These are phyloP conservation scores for Drosophila conformis DNA, from an alignment of 2,888 invertebrate genomes.

Conservation along the genomic window DNA sequence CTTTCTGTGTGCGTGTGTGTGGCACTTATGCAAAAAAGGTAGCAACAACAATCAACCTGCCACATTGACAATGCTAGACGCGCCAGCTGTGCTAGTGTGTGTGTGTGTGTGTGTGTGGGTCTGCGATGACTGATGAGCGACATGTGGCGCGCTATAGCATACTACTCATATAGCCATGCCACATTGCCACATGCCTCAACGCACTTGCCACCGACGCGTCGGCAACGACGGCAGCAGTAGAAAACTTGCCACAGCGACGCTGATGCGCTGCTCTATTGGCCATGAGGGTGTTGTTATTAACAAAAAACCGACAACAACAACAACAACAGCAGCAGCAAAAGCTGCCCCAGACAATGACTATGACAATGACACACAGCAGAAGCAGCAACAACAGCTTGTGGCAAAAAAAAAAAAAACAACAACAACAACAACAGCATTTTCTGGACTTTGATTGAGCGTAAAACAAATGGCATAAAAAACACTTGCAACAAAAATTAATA, in stretches of 20 bases:
- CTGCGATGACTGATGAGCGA: slow-evolving; percentile 70
- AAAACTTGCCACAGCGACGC: slow-evolving; percentile 17
- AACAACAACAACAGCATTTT: slow-evolving; percentile 19
- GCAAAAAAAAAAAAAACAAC: not conserved
- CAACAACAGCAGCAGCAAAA: slow-evolving; percentile 22
- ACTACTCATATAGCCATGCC: slow-evolving; percentile 26
- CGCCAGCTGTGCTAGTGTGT: slow-evolving; percentile 32
- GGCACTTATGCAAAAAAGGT: slow-evolving; percentile 79
- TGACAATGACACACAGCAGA: slow-evolving; percentile 34
- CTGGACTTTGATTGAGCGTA: slow-evolving; percentile 54
- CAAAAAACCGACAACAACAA: slow-evolving; percentile 10
- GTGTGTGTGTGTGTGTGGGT: slow-evolving; percentile 17
- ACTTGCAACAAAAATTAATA: slow-evolving; percentile 16
- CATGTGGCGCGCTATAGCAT: slow-evolving; percentile 59
- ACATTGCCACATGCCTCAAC: slow-evolving; percentile 37
- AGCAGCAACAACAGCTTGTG: slow-evolving; percentile 2
- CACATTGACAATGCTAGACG: slow-evolving; percentile 78
- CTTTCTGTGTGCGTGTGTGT: slow-evolving; percentile 23
- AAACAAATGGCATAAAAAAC: slow-evolving; percentile 23
- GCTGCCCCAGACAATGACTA: slow-evolving; percentile 42
- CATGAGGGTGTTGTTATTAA: slow-evolving; percentile 79
- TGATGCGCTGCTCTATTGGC: slow-evolving; percentile 63
- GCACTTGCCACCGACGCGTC: slow-evolving; percentile 41
- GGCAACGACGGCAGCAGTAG: not conserved
- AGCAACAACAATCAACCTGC: slow-evolving; percentile 78